phyloP scores from a whole-genome alignment of 2,113 vertebrate genomes.

The Thryonomys swinderianus region DNA sequence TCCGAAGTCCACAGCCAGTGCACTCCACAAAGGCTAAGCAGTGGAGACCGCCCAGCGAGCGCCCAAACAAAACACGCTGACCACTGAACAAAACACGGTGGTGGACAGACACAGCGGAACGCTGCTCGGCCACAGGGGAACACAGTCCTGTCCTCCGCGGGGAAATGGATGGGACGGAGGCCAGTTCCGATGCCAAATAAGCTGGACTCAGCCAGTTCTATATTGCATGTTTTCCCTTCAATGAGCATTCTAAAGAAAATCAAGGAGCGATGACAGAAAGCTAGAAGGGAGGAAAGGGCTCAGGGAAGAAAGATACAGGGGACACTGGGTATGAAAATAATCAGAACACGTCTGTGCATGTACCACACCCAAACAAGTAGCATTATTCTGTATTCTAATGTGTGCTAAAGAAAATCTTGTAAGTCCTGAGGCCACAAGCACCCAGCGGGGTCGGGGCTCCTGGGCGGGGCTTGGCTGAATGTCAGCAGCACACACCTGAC shows the following conservation, averaged over 20 bases:
- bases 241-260: background rate
- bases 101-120: background rate
- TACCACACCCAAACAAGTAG: background rate
- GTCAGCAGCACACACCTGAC: rapidly evolving
- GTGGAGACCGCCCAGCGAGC: background rate
- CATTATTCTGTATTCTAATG: background rate
- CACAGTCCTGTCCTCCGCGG: background rate
- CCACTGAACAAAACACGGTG: background rate
- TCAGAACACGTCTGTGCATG: background rate
- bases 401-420: background rate
- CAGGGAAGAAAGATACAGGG: background rate
- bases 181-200: background rate
- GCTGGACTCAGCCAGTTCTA: background rate
- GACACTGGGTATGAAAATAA: background rate
- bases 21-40: background rate
- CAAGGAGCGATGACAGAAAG: background rate
- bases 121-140: background rate
- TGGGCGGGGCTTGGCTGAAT: rapidly evolving
- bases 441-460: background rate
- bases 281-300: background rate
- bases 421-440: background rate
- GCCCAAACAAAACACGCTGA: background rate
- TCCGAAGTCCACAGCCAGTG: background rate
- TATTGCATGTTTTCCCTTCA: background rate
- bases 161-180: background rate